Evolutionary conservation across 2,797 vertebrate species (phyloP), one percentile per base, ranked within the genome.

Genomic region (Cirrhinus molitorella): DNA sequence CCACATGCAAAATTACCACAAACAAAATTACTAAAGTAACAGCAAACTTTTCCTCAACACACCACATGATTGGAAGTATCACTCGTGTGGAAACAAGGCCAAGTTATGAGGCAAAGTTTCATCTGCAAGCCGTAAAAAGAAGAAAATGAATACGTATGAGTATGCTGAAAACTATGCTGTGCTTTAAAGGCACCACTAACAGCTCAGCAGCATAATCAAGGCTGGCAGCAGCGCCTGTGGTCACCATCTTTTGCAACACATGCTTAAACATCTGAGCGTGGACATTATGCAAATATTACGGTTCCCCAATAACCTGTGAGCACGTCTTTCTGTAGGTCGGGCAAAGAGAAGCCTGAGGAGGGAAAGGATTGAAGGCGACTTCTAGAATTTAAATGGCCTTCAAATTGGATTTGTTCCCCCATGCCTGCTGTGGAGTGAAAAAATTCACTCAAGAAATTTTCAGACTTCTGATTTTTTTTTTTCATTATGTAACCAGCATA

Each of bases 191-290:
- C 28, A 37, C 28, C 71, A 51, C 17, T 28, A 76, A 91, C 91
- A 88, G 87, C 85, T 87, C 77, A 79, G 84, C 81, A 51, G 85
- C 70, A 85, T 90, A 90, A 92, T 93, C 88, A 90, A 88, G 85
- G 85, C 92, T 89, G 89, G 91, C 90, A 87, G 89, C 81, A 84
- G 73, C 85, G 91, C 90, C 89, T 84, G 83, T 90, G 87, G 89
- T 91, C 89, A 90, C 92, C 90, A 88, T 83, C 71, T 79, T 79
- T 79, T 92, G 89, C 88, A 86, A 88, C 90, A 89, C 89, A 91
- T 88, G 79, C 87, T 87, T 84, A 87, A 91, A 92, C 87, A 83
- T 90, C 90, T 85, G 43, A 14, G 66, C 83, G 80, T 61, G 43
- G 90, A 83, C 84, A 82, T 78, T 72, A 85, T 81, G 82, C 80